These are phyloP conservation scores for Australoheros scitulus DNA, from an alignment of 2,113 vertebrate species.

Conservation along the genomic window DNA sequence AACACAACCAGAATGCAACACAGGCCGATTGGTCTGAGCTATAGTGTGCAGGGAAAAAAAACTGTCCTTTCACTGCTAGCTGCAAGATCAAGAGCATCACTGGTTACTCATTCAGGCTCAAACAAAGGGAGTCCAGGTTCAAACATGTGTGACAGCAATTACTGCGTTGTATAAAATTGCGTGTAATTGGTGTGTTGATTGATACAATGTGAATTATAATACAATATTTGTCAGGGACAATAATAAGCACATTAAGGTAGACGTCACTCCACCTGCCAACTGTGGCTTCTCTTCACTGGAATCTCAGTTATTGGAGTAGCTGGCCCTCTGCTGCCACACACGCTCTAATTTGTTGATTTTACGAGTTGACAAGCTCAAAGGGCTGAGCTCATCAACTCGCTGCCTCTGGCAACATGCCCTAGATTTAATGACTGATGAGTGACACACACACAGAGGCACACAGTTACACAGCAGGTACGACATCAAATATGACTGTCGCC, in stretches of 20 bases:
- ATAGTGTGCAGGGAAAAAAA: neutral
- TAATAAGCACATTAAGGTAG: neutral
- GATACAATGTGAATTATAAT: neutral
- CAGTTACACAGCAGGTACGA: constrained; percentile 17
- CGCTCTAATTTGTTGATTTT: constrained; percentile 77
- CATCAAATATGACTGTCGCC: constrained; percentile 3
- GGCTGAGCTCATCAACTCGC: constrained; percentile 66
- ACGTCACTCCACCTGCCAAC: constrained; percentile 46
- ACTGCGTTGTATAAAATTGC: constrained; percentile 9
- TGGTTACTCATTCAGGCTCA: constrained; percentile 9
- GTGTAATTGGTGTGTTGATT: neutral
- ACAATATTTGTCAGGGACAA: neutral
- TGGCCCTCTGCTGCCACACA: constrained; percentile 42
- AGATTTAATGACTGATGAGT: constrained; percentile 69
- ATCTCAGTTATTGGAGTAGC: constrained; percentile 57
- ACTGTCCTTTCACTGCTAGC: constrained; percentile 12
- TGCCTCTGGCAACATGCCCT: constrained; percentile 65
- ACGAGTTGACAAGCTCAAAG: constrained; percentile 72
- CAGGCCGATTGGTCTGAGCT: constrained; percentile 28
- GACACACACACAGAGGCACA: constrained; percentile 28
- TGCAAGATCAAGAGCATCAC: constrained; percentile 19
- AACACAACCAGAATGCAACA: constrained; percentile 13
- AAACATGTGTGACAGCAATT: constrained; percentile 18
- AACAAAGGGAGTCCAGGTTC: constrained; percentile 27
- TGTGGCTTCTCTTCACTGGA: constrained; percentile 30